Conservation (phyloP, 1,140 invertebrate genomes). For the Potamilus streckersoni region DNA sequence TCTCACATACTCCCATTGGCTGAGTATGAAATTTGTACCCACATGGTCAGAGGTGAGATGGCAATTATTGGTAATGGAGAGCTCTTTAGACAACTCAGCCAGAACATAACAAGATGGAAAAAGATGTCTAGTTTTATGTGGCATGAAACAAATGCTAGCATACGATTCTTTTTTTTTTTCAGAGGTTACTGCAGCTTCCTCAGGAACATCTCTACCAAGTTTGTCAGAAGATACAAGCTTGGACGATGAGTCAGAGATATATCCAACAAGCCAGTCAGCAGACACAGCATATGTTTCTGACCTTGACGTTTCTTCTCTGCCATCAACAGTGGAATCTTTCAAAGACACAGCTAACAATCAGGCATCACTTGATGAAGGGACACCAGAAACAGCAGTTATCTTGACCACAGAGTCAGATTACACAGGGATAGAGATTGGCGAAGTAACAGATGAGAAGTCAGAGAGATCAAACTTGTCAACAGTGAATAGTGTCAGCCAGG, state of each 20-base stretch:
- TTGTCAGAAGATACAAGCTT: conserved; percentile 31
- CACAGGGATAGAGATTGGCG: conserved; percentile 62
- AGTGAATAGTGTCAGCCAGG: conserved; percentile 56
- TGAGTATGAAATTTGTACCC: no score
- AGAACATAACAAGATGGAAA: no score
- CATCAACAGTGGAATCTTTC: no score
- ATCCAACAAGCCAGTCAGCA: conserved; percentile 28
- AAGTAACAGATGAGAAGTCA: conserved; percentile 58
- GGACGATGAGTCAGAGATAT: conserved; percentile 34
- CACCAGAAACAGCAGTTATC: conserved; percentile 9
- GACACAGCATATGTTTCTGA: conserved; percentile 31
- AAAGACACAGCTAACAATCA: background rate
- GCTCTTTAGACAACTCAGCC: no score
- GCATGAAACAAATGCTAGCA: no score
- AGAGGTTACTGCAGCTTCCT: no score
- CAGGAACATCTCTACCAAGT: no score
- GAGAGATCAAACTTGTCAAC: conserved; percentile 54
- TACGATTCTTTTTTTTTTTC: no score
- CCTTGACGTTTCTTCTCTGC: conserved; percentile 17
- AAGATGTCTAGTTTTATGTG: no score
- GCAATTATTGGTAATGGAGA: no score
- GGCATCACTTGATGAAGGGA: conserved; percentile 4
- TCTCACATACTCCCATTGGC: no score
- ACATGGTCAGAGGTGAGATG: no score
- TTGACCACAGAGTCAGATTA: conserved; percentile 49